A percentile compares a stretch with the other conserved stretches of the same genome.
Evolutionary conservation across 2,113 vertebrate species (phyloP).

Genomic region (Zosterops hypoxanthus): DNA sequence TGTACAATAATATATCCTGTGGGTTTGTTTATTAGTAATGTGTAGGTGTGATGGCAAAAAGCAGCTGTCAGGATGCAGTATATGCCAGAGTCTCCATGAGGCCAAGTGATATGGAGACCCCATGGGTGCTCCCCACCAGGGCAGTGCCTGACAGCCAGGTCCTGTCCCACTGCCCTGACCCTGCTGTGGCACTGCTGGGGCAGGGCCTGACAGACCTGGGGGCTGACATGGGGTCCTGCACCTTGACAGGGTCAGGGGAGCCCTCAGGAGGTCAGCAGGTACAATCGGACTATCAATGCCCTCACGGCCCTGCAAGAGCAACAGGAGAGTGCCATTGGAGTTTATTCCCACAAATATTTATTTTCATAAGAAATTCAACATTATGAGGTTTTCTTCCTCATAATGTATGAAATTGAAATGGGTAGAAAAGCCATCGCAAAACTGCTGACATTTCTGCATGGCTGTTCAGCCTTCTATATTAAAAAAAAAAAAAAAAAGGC

Average conservation of each 20-base stretch:
- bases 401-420: background rate
- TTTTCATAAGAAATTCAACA: background rate
- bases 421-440: constrained; percentile 9
- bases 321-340: rapidly evolving
- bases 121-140: background rate
- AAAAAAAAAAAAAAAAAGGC: background rate
- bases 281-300: rapidly evolving
- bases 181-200: rapidly evolving
- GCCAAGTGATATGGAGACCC: background rate
- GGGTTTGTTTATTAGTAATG: background rate
- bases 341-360: background rate
- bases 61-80: background rate
- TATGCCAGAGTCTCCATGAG: background rate
- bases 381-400: background rate
- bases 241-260: rapidly evolving
- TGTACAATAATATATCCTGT: background rate
- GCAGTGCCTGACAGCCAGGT: background rate
- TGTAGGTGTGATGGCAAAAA: background rate
- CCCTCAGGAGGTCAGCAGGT: rapidly evolving
- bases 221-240: background rate
- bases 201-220: background rate
- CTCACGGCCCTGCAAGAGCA: background rate
- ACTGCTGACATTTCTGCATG: constrained; percentile 37
- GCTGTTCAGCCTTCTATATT: constrained; percentile 2
- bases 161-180: background rate